These are phyloP conservation scores for Myotis planiceps DNA, from an alignment of 2,797 vertebrate species.

Conservation along the genomic window DNA sequence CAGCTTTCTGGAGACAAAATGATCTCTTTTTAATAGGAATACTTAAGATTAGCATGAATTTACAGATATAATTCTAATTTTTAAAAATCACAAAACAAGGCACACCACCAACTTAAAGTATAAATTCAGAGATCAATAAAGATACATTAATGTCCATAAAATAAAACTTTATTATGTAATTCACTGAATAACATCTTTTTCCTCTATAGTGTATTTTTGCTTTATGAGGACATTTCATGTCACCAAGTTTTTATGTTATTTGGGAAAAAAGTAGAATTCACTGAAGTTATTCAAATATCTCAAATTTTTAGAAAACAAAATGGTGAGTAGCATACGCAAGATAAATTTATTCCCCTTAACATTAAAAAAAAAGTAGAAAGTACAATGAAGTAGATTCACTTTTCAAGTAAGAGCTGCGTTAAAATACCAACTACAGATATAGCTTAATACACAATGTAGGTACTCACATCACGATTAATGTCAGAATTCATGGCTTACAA, in stretches of 20 bases:
- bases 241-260: neutral
- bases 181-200: neutral
- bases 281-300: neutral
- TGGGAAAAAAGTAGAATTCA: neutral
- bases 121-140: neutral
- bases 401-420: neutral
- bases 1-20: constrained; percentile 3
- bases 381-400: neutral
- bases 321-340: neutral
- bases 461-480: constrained; percentile 22
- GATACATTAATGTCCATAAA: neutral
- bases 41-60: constrained; percentile 10
- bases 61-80: neutral
- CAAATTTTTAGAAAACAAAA: constrained; percentile 52
- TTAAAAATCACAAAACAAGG: neutral
- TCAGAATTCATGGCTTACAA: neutral
- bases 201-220: neutral
- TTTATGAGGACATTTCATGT: neutral
- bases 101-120: neutral
- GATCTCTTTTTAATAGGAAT: neutral
- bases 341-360: neutral
- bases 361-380: neutral
- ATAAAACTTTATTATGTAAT: neutral
- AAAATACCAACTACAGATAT: neutral
- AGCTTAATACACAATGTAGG: neutral